Evolutionary conservation across 2,888 invertebrate species (phyloP).

Genomic region (Drosophila flavopinicola): DNA sequence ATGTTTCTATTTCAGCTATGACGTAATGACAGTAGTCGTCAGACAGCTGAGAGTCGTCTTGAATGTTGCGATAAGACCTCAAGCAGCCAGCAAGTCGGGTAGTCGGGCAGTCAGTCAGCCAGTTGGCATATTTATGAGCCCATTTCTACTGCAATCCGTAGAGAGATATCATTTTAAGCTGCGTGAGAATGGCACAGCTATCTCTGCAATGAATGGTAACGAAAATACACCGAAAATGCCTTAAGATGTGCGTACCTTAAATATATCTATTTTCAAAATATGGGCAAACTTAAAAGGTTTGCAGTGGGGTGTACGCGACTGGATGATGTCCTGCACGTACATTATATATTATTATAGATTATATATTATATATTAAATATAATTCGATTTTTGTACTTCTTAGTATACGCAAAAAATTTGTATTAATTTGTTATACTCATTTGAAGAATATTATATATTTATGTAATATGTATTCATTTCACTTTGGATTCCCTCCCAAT

Average conservation of each 20-base stretch:
- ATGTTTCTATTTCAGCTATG: constrained; percentile 55
- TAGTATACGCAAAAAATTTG: no score
- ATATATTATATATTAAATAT: no score
- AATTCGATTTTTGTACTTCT: no score
- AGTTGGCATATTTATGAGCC: constrained; percentile 68
- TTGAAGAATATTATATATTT: no score
- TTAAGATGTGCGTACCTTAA: constrained; percentile 16
- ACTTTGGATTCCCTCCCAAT: no score
- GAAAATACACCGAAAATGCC: constrained; percentile 27
- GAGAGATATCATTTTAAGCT: constrained; percentile 53
- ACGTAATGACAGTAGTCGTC: constrained; percentile 53
- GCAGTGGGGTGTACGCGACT: neutral
- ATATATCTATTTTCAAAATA: constrained; percentile 7
- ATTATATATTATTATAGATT: neutral
- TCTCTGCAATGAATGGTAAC: constrained; percentile 27
- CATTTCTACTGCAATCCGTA: constrained; percentile 60
- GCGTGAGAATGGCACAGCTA: constrained; percentile 74
- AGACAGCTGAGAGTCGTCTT: constrained; percentile 30
- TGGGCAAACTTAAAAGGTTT: neutral
- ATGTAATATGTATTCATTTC: no score
- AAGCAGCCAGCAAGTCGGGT: constrained; percentile 24
- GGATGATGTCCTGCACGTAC: neutral
- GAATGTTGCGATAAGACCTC: constrained; percentile 39
- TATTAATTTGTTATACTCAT: no score
- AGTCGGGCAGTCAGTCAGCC: constrained; percentile 43